Conservation (phyloP, 2,888 invertebrate genomes). For the Campoplex capitator region DNA sequence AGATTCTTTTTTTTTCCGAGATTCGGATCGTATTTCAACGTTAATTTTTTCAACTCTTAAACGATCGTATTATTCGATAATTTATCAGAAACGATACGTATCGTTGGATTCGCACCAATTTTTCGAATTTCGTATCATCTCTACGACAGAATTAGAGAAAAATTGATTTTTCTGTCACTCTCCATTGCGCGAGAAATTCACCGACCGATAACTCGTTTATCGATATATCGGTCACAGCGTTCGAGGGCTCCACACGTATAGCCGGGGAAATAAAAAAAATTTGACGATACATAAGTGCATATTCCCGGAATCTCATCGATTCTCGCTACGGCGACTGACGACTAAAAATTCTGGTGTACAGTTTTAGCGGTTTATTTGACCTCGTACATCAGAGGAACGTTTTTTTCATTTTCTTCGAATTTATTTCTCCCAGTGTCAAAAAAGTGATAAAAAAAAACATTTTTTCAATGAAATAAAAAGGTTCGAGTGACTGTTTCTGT, state of each 20-base stretch:
- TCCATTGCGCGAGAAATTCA: not conserved
- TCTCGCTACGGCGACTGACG: too few species aligned
- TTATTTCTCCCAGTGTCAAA: too few species aligned
- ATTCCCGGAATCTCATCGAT: too few species aligned
- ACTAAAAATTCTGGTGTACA: too few species aligned
- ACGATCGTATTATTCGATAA: not conserved
- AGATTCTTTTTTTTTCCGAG: not conserved
- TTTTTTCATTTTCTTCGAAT: too few species aligned
- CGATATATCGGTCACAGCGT: not conserved
- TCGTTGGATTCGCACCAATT: not conserved
- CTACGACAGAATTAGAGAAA: not conserved
- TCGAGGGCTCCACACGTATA: not conserved
- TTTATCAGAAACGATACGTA: not conserved
- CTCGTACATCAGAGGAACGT: too few species aligned
- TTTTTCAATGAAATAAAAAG: too few species aligned
- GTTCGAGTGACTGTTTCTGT: too few species aligned
- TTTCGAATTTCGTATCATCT: not conserved
- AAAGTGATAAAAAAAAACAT: too few species aligned
- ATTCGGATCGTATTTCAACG: not conserved
- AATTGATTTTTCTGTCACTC: not conserved
- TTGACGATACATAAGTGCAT: too few species aligned
- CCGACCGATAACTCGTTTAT: slow-evolving; percentile 3
- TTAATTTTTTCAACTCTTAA: not conserved
- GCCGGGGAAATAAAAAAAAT: not conserved
- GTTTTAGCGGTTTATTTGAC: too few species aligned